A percentile compares a stretch with the other conserved stretches of the same genome.
phyloP scores from a whole-genome alignment of 2,113 vertebrate genomes.

The Meleagris gallopavo region DNA sequence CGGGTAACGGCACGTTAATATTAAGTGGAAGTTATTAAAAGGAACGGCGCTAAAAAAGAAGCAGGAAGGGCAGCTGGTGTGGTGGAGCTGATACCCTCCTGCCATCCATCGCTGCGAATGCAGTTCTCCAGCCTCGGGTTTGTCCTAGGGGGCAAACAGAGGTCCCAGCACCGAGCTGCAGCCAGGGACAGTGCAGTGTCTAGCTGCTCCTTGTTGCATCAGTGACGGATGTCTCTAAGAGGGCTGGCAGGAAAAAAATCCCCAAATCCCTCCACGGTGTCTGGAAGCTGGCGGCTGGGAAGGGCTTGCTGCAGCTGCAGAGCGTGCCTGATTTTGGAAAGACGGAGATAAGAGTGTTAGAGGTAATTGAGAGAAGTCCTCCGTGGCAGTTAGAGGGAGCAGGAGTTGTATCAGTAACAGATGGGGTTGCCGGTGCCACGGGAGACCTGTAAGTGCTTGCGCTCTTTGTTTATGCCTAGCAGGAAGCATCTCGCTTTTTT shows the following conservation, averaged over 20 bases:
- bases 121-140: background rate
- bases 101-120: background rate
- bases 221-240: background rate
- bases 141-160: background rate
- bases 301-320: background rate
- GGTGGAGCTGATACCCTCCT: background rate
- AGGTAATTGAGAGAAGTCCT: background rate
- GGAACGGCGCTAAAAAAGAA: background rate
- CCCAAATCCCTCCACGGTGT: background rate
- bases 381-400: background rate
- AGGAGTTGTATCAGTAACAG: background rate
- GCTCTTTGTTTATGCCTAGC: background rate
- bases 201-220: background rate
- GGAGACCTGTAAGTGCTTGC: background rate
- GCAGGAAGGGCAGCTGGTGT: background rate
- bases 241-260: background rate
- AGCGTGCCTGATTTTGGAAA: background rate
- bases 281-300: background rate
- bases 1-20: background rate
- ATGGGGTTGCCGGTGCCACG: background rate
- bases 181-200: background rate
- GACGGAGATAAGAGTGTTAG: background rate
- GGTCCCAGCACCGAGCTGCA: background rate
- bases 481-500: background rate
- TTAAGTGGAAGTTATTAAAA: conserved; percentile 23